A percentile compares a stretch with the other conserved stretches of the same genome.
Conservation (phyloP, 2,113 vertebrate genomes). For the Chionodraco myersi region DNA sequence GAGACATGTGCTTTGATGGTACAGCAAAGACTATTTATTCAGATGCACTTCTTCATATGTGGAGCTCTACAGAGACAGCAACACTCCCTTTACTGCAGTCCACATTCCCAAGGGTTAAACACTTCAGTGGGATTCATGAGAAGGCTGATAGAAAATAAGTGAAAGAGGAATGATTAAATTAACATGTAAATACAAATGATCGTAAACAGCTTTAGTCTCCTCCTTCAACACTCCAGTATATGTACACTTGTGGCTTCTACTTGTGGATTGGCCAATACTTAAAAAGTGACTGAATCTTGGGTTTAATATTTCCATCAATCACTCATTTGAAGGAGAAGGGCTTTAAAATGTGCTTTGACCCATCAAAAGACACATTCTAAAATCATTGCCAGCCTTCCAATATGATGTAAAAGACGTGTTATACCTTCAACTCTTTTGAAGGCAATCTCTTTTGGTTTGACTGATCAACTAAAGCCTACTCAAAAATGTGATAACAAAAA, state of each 20-base stretch:
- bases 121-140: constrained; percentile 32
- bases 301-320: neutral
- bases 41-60: constrained; percentile 45
- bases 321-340: neutral
- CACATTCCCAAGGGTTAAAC: constrained; percentile 22
- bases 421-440: constrained; percentile 9
- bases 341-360: neutral
- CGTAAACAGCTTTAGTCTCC: neutral
- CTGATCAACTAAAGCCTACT: neutral
- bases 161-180: constrained; percentile 21
- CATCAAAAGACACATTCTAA: neutral
- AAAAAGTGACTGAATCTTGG: neutral
- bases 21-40: constrained; percentile 53
- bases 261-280: neutral
- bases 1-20: constrained; percentile 36
- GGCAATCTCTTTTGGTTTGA: neutral
- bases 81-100: constrained; percentile 33
- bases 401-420: neutral
- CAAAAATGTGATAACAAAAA: constrained; percentile 12
- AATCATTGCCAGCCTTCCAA: neutral
- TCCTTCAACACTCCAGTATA: neutral
- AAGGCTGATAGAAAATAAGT: neutral
- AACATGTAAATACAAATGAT: neutral
- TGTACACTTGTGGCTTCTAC: neutral
- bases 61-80: constrained; percentile 24